Evolutionary conservation across 2,113 vertebrate species (phyloP).

Genomic region (Sorex fumeus): DNA sequence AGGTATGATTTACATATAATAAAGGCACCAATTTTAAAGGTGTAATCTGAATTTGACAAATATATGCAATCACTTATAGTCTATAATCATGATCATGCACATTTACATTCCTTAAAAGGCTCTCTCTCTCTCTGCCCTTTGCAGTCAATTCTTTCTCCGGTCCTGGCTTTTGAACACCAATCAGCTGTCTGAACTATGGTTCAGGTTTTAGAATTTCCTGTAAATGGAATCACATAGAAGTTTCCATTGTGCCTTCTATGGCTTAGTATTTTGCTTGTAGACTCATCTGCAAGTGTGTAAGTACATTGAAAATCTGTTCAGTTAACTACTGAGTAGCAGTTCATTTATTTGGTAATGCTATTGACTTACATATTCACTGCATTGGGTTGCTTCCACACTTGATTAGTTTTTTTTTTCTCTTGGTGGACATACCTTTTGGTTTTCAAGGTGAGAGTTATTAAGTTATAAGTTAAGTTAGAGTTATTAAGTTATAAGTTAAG

Average conservation of each 20-base stretch:
- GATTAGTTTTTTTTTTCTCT: not conserved
- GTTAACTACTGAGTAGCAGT: slow-evolving; percentile 6
- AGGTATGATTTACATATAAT: not conserved
- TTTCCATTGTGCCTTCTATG: not conserved
- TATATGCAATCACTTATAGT: not conserved
- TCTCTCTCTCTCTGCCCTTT: not conserved
- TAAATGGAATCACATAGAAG: not conserved
- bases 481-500: too few relatives aligned
- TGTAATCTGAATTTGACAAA: slow-evolving; percentile 28
- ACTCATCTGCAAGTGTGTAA: not conserved
- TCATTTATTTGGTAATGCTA: not conserved
- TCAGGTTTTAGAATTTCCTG: slow-evolving; percentile 9
- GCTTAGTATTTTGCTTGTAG: slow-evolving; percentile 32
- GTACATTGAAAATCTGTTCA: not conserved
- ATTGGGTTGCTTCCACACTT: slow-evolving; percentile 14
- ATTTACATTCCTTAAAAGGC: not conserved
- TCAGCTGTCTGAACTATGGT: not conserved
- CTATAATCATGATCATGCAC: not conserved
- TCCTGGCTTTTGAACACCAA: not conserved
- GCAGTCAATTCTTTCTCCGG: not conserved
- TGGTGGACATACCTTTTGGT: not conserved
- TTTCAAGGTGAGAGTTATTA: not conserved
- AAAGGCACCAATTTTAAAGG: not conserved
- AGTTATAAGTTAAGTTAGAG: too few relatives aligned
- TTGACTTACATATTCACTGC: not conserved